Percentiles rank a stretch among this genome's conserved stretches.
These are phyloP conservation scores for Chamaea fasciata DNA, from an alignment of 2,113 vertebrate genomes.

Conservation along the genomic window DNA sequence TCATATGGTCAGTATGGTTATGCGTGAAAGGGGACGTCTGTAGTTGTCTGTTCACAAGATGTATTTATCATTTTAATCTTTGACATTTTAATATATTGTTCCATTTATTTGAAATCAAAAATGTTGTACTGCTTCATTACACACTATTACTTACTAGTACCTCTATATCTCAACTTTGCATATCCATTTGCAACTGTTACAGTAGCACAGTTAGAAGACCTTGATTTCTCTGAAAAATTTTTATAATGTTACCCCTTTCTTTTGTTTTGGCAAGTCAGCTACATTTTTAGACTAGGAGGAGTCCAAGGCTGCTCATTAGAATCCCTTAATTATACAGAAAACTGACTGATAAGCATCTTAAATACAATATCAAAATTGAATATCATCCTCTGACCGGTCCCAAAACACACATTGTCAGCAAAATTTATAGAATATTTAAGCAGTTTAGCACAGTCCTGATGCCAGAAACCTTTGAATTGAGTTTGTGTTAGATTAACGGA, in stretches of 20 bases:
- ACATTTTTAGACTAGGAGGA: not conserved
- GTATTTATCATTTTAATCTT: not conserved
- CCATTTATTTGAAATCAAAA: not conserved
- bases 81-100: not conserved
- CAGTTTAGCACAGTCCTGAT: not conserved
- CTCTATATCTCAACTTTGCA: not conserved
- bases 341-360: not conserved
- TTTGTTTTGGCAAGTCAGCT: constrained; percentile 64
- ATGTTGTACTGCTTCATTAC: not conserved
- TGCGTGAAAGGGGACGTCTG: not conserved
- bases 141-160: not conserved
- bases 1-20: not conserved
- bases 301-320: not conserved
- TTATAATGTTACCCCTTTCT: not conserved
- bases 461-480: not conserved
- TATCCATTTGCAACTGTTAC: not conserved
- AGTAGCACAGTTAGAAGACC: not conserved
- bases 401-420: not conserved
- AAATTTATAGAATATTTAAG: not conserved
- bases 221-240: not conserved
- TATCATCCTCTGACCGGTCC: not conserved
- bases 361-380: not conserved
- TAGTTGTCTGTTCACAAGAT: not conserved
- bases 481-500: not conserved
- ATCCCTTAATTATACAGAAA: not conserved